phyloP scores from a whole-genome alignment of 35 echinoderm and acorn worm genomes.

The Strongylocentrotus purpuratus region DNA sequence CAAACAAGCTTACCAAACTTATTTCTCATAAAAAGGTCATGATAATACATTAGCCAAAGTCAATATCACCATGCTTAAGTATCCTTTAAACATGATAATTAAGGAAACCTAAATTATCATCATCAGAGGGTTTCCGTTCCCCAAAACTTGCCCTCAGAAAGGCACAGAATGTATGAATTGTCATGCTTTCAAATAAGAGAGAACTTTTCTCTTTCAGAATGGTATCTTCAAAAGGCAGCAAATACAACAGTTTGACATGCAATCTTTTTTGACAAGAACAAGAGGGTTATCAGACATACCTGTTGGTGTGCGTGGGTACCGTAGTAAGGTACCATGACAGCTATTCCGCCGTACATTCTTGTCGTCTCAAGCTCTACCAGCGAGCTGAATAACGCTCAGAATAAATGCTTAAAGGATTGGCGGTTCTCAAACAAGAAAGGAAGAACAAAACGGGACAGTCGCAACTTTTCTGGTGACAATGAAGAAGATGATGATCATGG shows the following conservation, averaged over 20 bases:
- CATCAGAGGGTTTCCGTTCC: not conserved
- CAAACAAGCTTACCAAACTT: not conserved
- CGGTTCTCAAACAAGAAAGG: constrained; percentile 21
- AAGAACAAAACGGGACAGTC: constrained; percentile 25
- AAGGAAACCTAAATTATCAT: not conserved
- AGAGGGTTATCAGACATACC: not conserved
- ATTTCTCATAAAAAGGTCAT: not conserved
- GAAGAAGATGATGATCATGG: constrained; percentile 3
- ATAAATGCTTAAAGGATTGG: constrained; percentile 45
- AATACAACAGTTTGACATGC: not conserved
- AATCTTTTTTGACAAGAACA: not conserved
- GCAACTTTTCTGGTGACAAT: not conserved
- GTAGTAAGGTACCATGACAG: constrained; percentile 45
- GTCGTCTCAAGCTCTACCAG: constrained; percentile 51
- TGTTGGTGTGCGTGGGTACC: constrained; percentile 18
- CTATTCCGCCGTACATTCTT: constrained; percentile 54
- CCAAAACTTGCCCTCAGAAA: too few relatives aligned
- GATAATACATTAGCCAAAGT: not conserved
- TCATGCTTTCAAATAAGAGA: too few relatives aligned
- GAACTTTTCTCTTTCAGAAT: too few relatives aligned
- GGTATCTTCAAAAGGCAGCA: not conserved
- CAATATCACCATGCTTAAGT: not conserved
- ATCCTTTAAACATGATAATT: not conserved
- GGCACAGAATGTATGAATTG: too few relatives aligned
- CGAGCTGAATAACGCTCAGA: constrained; percentile 47